Percentiles rank a stretch among this genome's conserved stretches.
These are phyloP conservation scores for Hippocampus abdominalis DNA, from an alignment of 2,113 vertebrate species.

Conservation along the genomic window DNA sequence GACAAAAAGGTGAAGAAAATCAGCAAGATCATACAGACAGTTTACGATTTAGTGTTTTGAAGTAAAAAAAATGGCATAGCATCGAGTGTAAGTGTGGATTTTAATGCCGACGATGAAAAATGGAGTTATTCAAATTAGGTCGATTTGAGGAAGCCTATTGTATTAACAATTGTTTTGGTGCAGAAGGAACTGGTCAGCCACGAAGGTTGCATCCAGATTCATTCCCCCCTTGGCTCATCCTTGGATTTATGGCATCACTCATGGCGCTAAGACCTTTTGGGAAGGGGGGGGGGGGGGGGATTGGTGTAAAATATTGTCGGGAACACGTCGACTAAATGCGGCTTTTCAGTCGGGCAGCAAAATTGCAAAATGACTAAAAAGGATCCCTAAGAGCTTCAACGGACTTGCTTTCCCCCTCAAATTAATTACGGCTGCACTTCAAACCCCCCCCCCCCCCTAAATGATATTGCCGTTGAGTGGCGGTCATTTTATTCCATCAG, in stretches of 20 bases:
- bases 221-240: too few relatives aligned
- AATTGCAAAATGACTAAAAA: conserved; percentile 5
- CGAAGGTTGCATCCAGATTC: too few relatives aligned
- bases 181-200: too few relatives aligned
- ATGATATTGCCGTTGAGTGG: conserved; percentile 15
- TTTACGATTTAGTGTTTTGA: neutral
- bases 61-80: neutral
- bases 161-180: too few relatives aligned
- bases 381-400: conserved; percentile 8
- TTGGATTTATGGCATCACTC: too few relatives aligned
- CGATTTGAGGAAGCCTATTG: too few relatives aligned
- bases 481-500: conserved; percentile 21
- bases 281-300: too few relatives aligned
- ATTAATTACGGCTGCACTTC: conserved; percentile 15
- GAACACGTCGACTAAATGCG: conserved; percentile 1
- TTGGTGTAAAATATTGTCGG: neutral
- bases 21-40: too few relatives aligned
- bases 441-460: conserved; percentile 11
- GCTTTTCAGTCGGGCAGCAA: neutral
- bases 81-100: neutral
- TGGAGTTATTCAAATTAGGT: too few relatives aligned
- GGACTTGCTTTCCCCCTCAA: conserved; percentile 6
- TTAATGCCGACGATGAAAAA: too few relatives aligned
- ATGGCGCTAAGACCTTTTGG: too few relatives aligned
- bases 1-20: neutral